Base-by-base conservation (phyloP, 1,140 invertebrate genomes). In the Lasaia peninsularis region DNA sequence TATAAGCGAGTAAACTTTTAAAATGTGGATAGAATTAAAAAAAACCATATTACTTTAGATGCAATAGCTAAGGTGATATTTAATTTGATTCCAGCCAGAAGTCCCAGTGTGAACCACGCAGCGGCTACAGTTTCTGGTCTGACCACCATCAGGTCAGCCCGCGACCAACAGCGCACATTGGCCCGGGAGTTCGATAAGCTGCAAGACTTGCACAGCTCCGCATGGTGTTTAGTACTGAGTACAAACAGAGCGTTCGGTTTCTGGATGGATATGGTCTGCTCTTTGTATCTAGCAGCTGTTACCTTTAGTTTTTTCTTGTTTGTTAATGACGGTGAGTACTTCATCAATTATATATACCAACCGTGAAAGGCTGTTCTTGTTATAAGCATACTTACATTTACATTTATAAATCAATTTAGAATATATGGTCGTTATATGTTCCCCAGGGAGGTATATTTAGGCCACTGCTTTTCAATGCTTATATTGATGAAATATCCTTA, bases 31-130 rank as follows among this genome's bases (percentile, higher is more conserved):
- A n/a, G n/a, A n/a, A n/a, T n/a, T n/a, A n/a, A n/a, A n/a, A n/a
- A n/a, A n/a, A n/a, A n/a, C n/a, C n/a, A n/a, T n/a, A n/a, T n/a
- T n/a, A n/a, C n/a, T n/a, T n/a, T n/a, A n/a, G n/a, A n/a, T n/a
- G n/a, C n/a, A n/a, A n/a, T n/a, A n/a, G n/a, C n/a, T n/a, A n/a
- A n/a, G n/a, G n/a, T n/a, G n/a, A n/a, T n/a, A n/a, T n/a, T n/a
- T n/a, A n/a, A 4, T 52, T 8, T 31, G 14, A 37, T 57, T 60
- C 28, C 71, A 95, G 94, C 93, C 51, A 91, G 93, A 58, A 94
- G 94, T 71, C 97, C 96, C 21, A 93, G 97, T 1, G 96, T 96
- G 67, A 96, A 96, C 32, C 95, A 97, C 67, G 90, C 97, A 0
- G 94, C 93, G 52, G 92, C 95, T 2, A 95, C 95, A 0, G 80